Base-by-base conservation (phyloP, 2,797 vertebrate species). In the Enteromius trimaculatus region DNA sequence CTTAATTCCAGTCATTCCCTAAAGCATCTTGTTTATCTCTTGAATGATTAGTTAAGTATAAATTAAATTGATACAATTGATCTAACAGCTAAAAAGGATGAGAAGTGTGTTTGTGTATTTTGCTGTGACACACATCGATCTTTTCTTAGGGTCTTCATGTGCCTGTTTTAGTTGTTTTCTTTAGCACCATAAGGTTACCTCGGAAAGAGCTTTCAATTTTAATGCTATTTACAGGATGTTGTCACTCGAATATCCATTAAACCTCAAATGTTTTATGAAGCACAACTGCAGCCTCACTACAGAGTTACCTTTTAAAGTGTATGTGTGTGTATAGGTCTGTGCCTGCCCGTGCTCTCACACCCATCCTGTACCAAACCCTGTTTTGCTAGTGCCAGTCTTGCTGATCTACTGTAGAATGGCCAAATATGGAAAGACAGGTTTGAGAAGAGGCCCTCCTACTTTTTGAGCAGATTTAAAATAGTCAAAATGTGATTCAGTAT, bases 371-470 rank as follows among this genome's bases (percentile, higher is more conserved):
- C 65, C 42, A 49, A 47, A 79, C 29, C 64, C 47, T 62, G 58
- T 60, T 62, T 62, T 60, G 55, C 55, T 53, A 9, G 70, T 26
- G 21, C 21, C 1, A 7, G n/a, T 9, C 47, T n/a, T 44, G 29
- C 31, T 44, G 49, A n/a, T 82, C 29, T 64, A 31, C 53, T 23
- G n/a, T 37, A 39, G 4, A 69, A 77, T 34, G 39, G 29, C 29
- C 82, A 77, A 84, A 84, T 79, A 84, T 79, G 76, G 76, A 72
- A 62, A 77, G 72, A 39, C 71, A 9, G 53, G 11, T 29, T 82
- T 29, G 31, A 66, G 31, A 9, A 26, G 60, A 75, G 62, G 9
- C 47, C 11, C 8, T 79, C 11, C 21, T 21, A 19, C 6, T 69
- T 83, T 58, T 10, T 47, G 3, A 77, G 51, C 65, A 78, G 19